These are phyloP conservation scores for Drosophila tropicalis DNA, from an alignment of 1,140 invertebrate genomes.

Conservation along the genomic window DNA sequence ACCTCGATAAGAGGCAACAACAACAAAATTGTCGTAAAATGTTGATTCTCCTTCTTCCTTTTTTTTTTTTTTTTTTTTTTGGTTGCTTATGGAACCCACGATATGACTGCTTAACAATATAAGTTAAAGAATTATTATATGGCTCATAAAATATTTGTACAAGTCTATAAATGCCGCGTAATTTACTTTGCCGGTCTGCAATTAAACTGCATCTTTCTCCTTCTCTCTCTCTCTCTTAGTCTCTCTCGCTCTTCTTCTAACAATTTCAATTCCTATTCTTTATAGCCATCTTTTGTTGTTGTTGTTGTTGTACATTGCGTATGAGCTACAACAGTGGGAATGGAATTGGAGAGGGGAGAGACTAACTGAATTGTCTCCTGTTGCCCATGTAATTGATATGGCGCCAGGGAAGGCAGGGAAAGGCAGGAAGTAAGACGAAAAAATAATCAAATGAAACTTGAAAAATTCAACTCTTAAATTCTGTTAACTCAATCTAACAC, in stretches of 20 bases:
- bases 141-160: conserved; percentile 79
- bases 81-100: conserved; percentile 41
- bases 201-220: conserved; percentile 54
- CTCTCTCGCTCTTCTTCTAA: not conserved
- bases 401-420: conserved; percentile 37
- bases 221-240: not conserved
- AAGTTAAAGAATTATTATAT: conserved; percentile 65
- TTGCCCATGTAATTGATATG: conserved; percentile 49
- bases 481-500: no score
- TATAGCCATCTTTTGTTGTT: conserved; percentile 5
- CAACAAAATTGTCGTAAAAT: conserved; percentile 57
- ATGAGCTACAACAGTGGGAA: conserved; percentile 65
- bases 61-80: conserved; percentile 8
- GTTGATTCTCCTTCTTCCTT: not conserved
- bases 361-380: not conserved
- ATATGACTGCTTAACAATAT: conserved; percentile 25
- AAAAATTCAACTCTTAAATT: no score
- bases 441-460: not conserved
- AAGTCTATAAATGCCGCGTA: conserved; percentile 77
- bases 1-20: conserved; percentile 47
- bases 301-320: conserved; percentile 26
- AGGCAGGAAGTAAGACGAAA: not conserved
- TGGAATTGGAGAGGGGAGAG: conserved; percentile 6
- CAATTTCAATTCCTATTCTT: conserved; percentile 47
- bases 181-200: conserved; percentile 59